Percentiles rank a stretch among this genome's conserved stretches.
These are phyloP conservation scores for Macrosoma leucophasiata DNA, from an alignment of 2,888 invertebrate species.

Conservation along the genomic window DNA sequence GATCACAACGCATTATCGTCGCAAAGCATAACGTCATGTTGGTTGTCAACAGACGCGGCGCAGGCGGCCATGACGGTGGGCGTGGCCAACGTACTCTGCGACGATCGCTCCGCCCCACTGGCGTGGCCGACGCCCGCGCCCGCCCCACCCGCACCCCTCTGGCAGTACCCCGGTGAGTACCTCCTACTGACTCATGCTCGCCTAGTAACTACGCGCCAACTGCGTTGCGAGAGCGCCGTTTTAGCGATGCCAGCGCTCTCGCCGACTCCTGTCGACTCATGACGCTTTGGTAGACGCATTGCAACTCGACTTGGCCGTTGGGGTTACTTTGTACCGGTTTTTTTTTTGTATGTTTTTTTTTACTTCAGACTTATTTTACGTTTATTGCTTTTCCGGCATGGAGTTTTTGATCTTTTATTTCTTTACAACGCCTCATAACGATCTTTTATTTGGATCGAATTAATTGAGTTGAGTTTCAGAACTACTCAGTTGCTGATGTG, in stretches of 20 bases:
- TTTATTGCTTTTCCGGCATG: too few species aligned
- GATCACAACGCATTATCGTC: too few species aligned
- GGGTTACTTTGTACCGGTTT: conserved; percentile 7
- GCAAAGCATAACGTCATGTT: conserved; percentile 49
- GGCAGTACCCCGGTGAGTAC: conserved; percentile 86
- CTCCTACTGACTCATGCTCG: conserved; percentile 58
- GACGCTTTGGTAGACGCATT: conserved; percentile 65
- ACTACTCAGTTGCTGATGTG: too few species aligned
- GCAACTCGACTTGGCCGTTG: conserved; percentile 42
- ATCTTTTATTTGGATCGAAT: too few species aligned
- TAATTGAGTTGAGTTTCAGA: too few species aligned
- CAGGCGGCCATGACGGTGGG: conserved; percentile 81
- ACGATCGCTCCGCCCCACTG: conserved; percentile 76
- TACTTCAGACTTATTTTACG: too few species aligned
- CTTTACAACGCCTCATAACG: too few species aligned
- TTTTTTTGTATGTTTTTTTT: too few species aligned
- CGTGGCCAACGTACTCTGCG: conserved; percentile 79
- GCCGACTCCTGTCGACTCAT: conserved; percentile 51
- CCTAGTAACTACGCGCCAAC: conserved; percentile 75
- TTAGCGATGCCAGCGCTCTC: conserved; percentile 36
- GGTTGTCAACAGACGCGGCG: conserved; percentile 74
- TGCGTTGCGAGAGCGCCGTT: conserved; percentile 66
- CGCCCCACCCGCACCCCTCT: conserved; percentile 81
- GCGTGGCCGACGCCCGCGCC: conserved; percentile 74
- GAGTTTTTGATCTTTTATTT: too few species aligned